Percentiles rank a stretch among this genome's conserved stretches.
Evolutionary conservation across 2,888 invertebrate genomes (phyloP).

Genomic region (Drosophila differens): DNA sequence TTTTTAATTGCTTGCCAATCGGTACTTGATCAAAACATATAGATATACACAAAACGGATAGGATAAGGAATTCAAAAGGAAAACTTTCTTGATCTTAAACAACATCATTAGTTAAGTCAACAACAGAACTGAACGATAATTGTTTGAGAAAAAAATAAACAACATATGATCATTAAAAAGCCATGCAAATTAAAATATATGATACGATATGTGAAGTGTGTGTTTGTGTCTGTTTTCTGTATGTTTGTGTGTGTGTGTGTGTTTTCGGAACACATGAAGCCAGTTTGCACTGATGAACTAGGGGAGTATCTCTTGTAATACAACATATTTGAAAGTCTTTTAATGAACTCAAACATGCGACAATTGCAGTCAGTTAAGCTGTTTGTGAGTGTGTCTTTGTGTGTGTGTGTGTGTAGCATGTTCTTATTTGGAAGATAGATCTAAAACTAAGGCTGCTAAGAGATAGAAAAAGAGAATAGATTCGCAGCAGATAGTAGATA

Average conservation of each 20-base stretch:
- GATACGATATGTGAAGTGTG: slow-evolving; percentile 29
- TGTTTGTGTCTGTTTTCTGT: slow-evolving; percentile 14
- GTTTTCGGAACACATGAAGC: slow-evolving; percentile 15
- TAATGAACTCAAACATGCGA: slow-evolving; percentile 15
- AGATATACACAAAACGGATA: slow-evolving; percentile 42
- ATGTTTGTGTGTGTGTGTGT: not conserved
- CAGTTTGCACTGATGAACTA: slow-evolving; percentile 27
- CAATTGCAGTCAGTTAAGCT: slow-evolving; percentile 9
- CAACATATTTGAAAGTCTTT: slow-evolving; percentile 1
- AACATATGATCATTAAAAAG: slow-evolving; percentile 69
- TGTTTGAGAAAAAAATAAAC: slow-evolving; percentile 27
- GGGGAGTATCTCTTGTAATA: slow-evolving; percentile 7
- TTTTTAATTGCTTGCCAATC: slow-evolving; percentile 46
- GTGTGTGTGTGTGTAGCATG: slow-evolving; percentile 12
- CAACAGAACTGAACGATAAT: slow-evolving; percentile 32
- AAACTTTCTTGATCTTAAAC: slow-evolving; percentile 48
- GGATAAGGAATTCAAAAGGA: slow-evolving; percentile 42
- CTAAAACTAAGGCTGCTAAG: slow-evolving; percentile 44
- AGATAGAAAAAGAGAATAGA: slow-evolving; percentile 20
- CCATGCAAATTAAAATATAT: slow-evolving; percentile 70
- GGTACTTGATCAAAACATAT: slow-evolving; percentile 30
- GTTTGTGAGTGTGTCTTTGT: slow-evolving; percentile 1
- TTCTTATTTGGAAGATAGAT: slow-evolving; percentile 13
- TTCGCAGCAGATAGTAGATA: slow-evolving; percentile 16
- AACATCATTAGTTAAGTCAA: slow-evolving; percentile 42